Evolutionary conservation across 2,797 vertebrate species (phyloP).

Genomic region (Pterois miles): DNA sequence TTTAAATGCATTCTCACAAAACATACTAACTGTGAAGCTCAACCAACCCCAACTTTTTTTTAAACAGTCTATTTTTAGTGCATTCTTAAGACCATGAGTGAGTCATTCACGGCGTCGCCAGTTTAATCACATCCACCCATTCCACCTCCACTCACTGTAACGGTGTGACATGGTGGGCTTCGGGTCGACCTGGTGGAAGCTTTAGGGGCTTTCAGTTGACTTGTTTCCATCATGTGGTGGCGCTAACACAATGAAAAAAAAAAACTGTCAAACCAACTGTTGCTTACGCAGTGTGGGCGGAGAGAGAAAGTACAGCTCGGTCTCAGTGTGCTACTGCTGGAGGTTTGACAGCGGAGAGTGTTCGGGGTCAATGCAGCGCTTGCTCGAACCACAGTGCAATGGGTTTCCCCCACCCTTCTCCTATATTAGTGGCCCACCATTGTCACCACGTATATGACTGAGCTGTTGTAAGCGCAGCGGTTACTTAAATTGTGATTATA

Average conservation of each 20-base stretch:
- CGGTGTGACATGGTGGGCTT: slow-evolving; percentile 28
- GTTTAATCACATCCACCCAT: background rate
- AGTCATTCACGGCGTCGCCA: background rate
- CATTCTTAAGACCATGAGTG: background rate
- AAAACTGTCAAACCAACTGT: background rate
- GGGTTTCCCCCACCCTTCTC: slow-evolving; percentile 59
- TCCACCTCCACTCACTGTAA: slow-evolving; percentile 10
- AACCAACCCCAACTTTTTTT: background rate
- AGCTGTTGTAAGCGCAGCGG: background rate
- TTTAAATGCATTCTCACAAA: background rate
- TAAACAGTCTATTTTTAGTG: background rate
- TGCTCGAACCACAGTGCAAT: slow-evolving; percentile 28
- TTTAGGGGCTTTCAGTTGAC: slow-evolving; percentile 24
- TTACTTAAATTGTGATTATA: background rate
- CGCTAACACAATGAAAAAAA: slow-evolving; percentile 1
- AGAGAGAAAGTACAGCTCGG: slow-evolving; percentile 53
- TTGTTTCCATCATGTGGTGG: slow-evolving; percentile 42
- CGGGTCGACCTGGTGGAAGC: slow-evolving; percentile 25
- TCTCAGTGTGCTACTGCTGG: background rate
- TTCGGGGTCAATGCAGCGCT: slow-evolving; percentile 46
- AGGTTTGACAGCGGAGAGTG: slow-evolving; percentile 16
- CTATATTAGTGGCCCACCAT: background rate
- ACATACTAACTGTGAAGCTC: background rate
- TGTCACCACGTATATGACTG: slow-evolving; percentile 18
- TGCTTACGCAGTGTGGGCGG: slow-evolving; percentile 35